Evolutionary conservation across 2,888 invertebrate genomes (phyloP).

Genomic region (Agapetus fuscipes): DNA sequence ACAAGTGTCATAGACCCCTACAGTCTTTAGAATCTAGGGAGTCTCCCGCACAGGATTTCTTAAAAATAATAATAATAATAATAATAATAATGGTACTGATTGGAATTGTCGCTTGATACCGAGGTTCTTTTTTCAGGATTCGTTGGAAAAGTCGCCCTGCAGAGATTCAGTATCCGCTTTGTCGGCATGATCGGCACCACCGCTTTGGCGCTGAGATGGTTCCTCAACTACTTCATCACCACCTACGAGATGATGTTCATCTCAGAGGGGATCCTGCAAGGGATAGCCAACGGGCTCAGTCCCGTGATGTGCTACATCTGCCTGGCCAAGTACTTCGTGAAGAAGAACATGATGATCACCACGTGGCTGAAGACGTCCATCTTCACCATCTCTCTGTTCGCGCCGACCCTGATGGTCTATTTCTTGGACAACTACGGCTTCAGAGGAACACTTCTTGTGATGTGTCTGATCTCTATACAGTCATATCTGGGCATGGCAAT

Average conservation of each 20-base stretch:
- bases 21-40: no score
- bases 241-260: conserved; percentile 46
- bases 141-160: conserved; percentile 22
- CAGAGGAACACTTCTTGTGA: conserved; percentile 48
- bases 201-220: conserved; percentile 43
- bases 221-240: conserved; percentile 43
- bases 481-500: conserved; percentile 47
- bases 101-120: conserved; percentile 24
- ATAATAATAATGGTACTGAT: no score
- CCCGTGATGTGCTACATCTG: conserved; percentile 52
- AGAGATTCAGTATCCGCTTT: conserved; percentile 40
- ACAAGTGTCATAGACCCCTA: no score
- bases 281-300: conserved; percentile 54
- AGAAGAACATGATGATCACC: conserved; percentile 50
- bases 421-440: conserved; percentile 47
- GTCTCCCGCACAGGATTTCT: no score
- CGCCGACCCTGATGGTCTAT: conserved; percentile 44
- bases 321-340: conserved; percentile 51
- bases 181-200: conserved; percentile 49
- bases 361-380: conserved; percentile 50
- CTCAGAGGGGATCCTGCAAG: conserved; percentile 48
- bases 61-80: no score
- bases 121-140: neutral
- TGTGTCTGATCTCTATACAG: conserved; percentile 50
- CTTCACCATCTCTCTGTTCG: conserved; percentile 46